phyloP scores from a whole-genome alignment of 2,113 vertebrate genomes.

The Burhinus bistriatus region DNA sequence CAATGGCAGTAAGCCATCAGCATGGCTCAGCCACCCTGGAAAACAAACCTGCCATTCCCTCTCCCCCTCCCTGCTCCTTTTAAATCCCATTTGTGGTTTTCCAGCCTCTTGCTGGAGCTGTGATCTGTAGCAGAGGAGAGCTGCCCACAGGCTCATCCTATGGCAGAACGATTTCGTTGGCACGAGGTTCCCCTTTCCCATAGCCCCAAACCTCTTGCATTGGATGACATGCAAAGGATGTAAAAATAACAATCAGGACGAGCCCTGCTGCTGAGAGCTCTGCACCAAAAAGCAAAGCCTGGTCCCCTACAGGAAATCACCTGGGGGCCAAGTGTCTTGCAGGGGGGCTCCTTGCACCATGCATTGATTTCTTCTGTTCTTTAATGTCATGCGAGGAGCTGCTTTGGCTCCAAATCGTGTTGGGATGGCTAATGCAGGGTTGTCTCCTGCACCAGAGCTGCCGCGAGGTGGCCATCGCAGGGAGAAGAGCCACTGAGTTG shows the following conservation, averaged over 20 bases:
- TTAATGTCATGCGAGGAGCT: background rate
- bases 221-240: background rate
- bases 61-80: background rate
- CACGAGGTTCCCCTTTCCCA: accelerated
- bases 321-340: background rate
- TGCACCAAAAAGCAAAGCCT: accelerated
- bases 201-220: accelerated
- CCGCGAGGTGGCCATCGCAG: accelerated
- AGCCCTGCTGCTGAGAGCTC: background rate
- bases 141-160: accelerated
- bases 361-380: too few species aligned
- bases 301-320: background rate
- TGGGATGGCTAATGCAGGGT: background rate
- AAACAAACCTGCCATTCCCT: conserved; percentile 30
- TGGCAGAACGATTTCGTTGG: accelerated
- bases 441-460: background rate
- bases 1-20: conserved; percentile 28
- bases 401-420: accelerated
- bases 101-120: background rate
- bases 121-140: background rate
- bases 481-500: background rate
- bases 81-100: background rate
- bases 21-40: background rate
- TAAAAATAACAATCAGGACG: background rate
- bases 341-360: background rate